Evolutionary conservation across 1,140 invertebrate species (phyloP).

Genomic region (Elymnias hypermnestra): DNA sequence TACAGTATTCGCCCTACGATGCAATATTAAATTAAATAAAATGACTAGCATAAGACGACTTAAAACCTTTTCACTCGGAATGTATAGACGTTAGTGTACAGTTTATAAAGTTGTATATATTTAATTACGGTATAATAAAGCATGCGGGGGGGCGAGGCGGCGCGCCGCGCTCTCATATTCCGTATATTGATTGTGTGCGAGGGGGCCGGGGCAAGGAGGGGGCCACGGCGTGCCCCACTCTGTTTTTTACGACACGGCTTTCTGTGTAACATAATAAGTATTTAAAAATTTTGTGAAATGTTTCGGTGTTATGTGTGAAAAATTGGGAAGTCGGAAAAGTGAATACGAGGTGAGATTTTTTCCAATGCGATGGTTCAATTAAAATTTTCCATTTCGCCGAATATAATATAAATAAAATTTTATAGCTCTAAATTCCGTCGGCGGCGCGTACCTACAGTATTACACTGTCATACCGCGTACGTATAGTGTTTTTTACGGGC

Average conservation of each 20-base stretch:
- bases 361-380: constrained; percentile 45
- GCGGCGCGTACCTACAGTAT: constrained; percentile 73
- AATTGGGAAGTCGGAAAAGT: constrained; percentile 64
- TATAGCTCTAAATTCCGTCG: constrained; percentile 72
- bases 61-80: constrained; percentile 31
- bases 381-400: constrained; percentile 51
- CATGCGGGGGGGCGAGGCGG: constrained; percentile 71
- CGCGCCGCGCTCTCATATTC: constrained; percentile 75
- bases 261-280: constrained; percentile 76
- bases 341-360: constrained; percentile 65
- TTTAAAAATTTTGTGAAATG: constrained; percentile 75
- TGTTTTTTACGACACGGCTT: constrained; percentile 76
- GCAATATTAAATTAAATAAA: constrained; percentile 27
- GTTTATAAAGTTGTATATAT: constrained; percentile 73
- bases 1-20: constrained; percentile 13
- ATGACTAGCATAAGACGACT: constrained; percentile 27
- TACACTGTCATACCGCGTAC: constrained; percentile 75
- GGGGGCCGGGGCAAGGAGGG: constrained; percentile 69
- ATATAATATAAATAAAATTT: constrained; percentile 71
- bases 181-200: constrained; percentile 76
- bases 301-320: constrained; percentile 74
- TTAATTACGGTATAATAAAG: constrained; percentile 76
- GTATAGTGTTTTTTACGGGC: constrained; percentile 76
- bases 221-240: constrained; percentile 74
- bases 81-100: constrained; percentile 29